Percentiles rank a stretch among this genome's conserved stretches.
Evolutionary conservation across 2,888 invertebrate species (phyloP).

Genomic region (Erpobdella octoculata): DNA sequence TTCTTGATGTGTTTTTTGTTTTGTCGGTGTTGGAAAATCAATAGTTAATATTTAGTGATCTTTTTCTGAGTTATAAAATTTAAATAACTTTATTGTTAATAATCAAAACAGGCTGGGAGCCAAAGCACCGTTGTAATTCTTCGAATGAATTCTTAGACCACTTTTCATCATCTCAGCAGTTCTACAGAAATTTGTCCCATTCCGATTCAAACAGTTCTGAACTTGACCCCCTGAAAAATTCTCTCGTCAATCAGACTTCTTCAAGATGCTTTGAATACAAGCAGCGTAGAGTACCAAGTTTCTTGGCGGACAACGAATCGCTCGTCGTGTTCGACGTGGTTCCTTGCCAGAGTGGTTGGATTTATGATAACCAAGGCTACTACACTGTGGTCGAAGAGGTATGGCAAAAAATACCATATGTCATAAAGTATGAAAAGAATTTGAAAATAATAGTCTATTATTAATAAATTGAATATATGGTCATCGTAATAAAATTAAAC

Average conservation of each 20-base stretch:
- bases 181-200: no score
- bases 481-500: neutral
- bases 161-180: neutral
- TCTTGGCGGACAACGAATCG: no score
- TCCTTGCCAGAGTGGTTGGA: slow-evolving; percentile 11
- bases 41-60: neutral
- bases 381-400: slow-evolving; percentile 28
- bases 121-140: neutral
- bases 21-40: neutral
- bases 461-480: neutral
- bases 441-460: neutral
- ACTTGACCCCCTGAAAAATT: neutral
- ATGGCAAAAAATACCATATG: no score
- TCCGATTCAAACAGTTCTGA: neutral
- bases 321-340: neutral
- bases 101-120: neutral
- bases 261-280: slow-evolving; percentile 6
- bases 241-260: neutral
- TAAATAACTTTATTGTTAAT: neutral
- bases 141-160: neutral
- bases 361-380: slow-evolving; percentile 30
- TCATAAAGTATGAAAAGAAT: neutral
- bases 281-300: no score
- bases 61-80: neutral
- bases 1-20: slow-evolving; percentile 1